Conservation (phyloP, 2,113 vertebrate genomes). For the Pelodiscus sinensis region DNA sequence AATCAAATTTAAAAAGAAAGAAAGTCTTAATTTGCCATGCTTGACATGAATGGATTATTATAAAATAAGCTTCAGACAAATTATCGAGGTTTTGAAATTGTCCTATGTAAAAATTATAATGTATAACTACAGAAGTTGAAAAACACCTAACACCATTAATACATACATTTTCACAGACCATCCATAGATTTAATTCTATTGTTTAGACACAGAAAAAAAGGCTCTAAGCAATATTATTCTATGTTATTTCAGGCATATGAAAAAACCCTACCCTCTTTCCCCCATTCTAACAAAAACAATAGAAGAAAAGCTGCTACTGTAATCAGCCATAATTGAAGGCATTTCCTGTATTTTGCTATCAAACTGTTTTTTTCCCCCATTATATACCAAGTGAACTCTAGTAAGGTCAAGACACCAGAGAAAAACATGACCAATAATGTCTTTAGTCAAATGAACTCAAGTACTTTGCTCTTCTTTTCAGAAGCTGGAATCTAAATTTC, state of each 20-base stretch:
- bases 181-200: conserved; percentile 53
- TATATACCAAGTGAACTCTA: conserved; percentile 82
- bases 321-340: conserved; percentile 87
- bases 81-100: conserved; percentile 10
- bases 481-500: conserved; percentile 49
- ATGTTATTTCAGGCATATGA: conserved; percentile 62
- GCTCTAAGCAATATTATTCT: conserved; percentile 44
- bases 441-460: conserved; percentile 69
- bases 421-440: conserved; percentile 79
- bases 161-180: background rate
- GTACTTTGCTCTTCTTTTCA: conserved; percentile 67
- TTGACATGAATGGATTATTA: background rate
- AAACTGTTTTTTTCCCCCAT: conserved; percentile 90
- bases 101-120: background rate
- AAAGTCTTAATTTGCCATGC: background rate
- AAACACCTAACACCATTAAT: background rate
- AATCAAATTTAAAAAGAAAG: background rate
- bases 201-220: conserved; percentile 40
- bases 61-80: background rate
- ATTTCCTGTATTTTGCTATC: conserved; percentile 92
- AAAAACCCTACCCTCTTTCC: background rate
- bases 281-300: conserved; percentile 63
- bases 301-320: conserved; percentile 80
- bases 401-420: conserved; percentile 76
- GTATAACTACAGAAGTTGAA: background rate